Base-by-base conservation (phyloP, 2,888 invertebrate species). In the Fissipunctia ypsillon region DNA sequence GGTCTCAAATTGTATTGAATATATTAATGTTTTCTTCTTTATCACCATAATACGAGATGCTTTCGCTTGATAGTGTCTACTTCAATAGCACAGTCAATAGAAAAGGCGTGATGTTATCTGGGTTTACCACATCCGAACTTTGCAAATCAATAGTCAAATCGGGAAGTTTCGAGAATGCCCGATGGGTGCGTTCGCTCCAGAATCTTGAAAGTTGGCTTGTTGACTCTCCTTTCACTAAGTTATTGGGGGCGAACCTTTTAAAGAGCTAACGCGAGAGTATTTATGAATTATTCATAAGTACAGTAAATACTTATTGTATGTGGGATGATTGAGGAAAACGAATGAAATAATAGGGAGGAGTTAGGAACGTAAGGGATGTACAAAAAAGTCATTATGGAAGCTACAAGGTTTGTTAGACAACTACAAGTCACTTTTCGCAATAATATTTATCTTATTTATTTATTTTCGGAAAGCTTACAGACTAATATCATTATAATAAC, bases 211-310 rank as follows among this genome's bases (percentile, higher is more conserved):
- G 73, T 81, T 78, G 19, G 54, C 70, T 75, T 75, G 78, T 84
- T 78, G 84, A 81, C 78, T 84, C 45, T 56, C 61, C 68, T 76
- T 81, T 78, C 64, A 75, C 68, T 70, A 73, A 75, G 52, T 78
- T 78, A 63, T 54, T 35, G 56, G 50, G 56, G 54, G 59, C 56
- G 54, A 71, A 75, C 68, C 69, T 81, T 66, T 74, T 68, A 57
- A n/a, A 69, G 52, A 81, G 65, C 68, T 65, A 73, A 79, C 69
- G 69, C 59, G 63, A 25, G 54, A 41, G 28, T 28, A 59, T 69
- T 65, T 57, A 31, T 73, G 61, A 84, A 81, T 80, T 65, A 80
- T 80, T 81, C 57, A 83, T 68, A 41, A 71, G 70, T 61, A 74
- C 35, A 16, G 57, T 67, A 61, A 65, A 54, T 48, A 67, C 69